Evolutionary conservation across 2,113 vertebrate genomes (phyloP), one percentile per base, ranked within the genome.

Genomic region (Rhabdornis inornatus): DNA sequence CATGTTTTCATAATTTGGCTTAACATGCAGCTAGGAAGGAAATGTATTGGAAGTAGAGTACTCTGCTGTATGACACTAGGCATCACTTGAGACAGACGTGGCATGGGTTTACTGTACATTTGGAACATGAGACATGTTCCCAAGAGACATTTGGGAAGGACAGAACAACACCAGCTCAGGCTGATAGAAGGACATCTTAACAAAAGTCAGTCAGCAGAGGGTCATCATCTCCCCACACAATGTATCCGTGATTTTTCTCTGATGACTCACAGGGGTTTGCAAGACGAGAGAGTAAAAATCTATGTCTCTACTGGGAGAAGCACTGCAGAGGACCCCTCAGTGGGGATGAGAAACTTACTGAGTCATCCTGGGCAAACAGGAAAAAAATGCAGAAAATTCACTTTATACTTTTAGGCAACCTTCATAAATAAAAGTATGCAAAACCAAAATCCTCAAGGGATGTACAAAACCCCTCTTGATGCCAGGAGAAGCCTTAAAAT

Each of bases 21-120:
- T 45, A 80, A 14, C 22, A 23, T 40, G n/a, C 37, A 44, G 37
- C 10, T 27, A 49, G 10, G n/a, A 19, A 59, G 9, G 42, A 84
- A 72, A 20, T 7, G 15, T 25, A 13, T 10, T 37, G 13, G 25
- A 63, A 44, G 11, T 7, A 44, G 13, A 0, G 0, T 13, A 28
- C 40, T 50, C 33, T 28, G 17, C 25, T 56, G 1, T 45, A 7
- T 42, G 55, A 69, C 4, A 17, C 10, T 42, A 23, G 15, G 23
- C 4, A 13, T 4, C 28, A 60, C 33, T 7, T 9, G 59, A 30
- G 30, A 56, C 17, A 78, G 24, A 55, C 0, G 1, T 10, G 6
- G n/a, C 20, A 15, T 28, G 37, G 15, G 11, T 76, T 84, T 90
- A 25, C 78, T 50, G 14, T 13, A 23, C 31, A 61, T n/a, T n/a